Evolutionary conservation across 1,140 invertebrate species (phyloP), one percentile per base, ranked within the genome.

Genomic region (Pachypeltis micranthus): DNA sequence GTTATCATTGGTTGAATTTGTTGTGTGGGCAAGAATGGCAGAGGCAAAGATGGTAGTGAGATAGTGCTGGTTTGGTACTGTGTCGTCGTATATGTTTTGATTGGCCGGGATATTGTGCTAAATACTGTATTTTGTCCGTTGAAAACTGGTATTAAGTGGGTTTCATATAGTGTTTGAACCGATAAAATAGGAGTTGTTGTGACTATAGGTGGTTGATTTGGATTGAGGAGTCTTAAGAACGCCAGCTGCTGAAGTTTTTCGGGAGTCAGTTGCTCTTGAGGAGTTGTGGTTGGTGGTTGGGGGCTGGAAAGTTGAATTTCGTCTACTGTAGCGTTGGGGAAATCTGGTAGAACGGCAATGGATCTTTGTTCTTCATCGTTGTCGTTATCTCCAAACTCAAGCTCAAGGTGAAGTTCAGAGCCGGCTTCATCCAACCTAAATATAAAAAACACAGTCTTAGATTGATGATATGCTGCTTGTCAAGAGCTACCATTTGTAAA

Each of bases 361-460:
- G 60, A 54, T n/a, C 23, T 29, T 44, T 63, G 62, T 57, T 85
- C 83, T 44, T 88, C 83, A 23, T 61, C 59, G 25, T 65, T 65
- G 65, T 86, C 80, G 28, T 89, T 85, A 68, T 91, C 87, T 7
- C 88, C 85, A 68, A 89, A 88, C 69, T 93, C 87, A 14, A 92
- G 73, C 71, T 93, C 87, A 56, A 91, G 75, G 69, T 91, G 86
- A 4, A 93, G 72, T 72, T 92, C 89, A 1, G 88, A 90, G 1
- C 88, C 89, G n/a, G 90, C 88, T 75, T 91, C 88, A 70, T 92
- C 87, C 27, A 90, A 75, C 51, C 31, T 39, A 39, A 10, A 39
- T 10, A 39, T 10, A 39, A 39, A 39, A 39, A 39, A 39, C 7
- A 39, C n/a, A n/a, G n/a, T n/a, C n/a, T n/a, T n/a, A n/a, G n/a